Evolutionary conservation across 2,797 vertebrate species (phyloP).

Genomic region (Poecilia velifera): DNA sequence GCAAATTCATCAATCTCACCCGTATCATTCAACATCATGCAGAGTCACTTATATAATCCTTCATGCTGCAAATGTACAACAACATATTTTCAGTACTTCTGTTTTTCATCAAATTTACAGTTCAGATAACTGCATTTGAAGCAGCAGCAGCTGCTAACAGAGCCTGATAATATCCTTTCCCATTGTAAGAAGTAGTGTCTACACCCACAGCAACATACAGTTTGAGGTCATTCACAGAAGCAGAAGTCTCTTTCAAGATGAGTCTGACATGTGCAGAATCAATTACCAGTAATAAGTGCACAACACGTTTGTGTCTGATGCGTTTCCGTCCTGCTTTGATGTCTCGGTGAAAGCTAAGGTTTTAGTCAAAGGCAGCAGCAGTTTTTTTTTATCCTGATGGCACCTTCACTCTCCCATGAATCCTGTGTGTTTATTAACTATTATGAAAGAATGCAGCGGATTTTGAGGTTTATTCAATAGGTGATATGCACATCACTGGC

Average conservation of each 20-base stretch:
- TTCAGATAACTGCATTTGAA: conserved; percentile 1
- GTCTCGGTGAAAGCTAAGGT: not conserved
- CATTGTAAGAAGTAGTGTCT: not conserved
- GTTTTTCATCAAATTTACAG: not conserved
- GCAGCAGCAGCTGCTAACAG: not conserved
- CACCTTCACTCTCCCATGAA: not conserved
- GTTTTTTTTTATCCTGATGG: not conserved
- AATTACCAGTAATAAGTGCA: not conserved
- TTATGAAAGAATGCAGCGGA: not conserved
- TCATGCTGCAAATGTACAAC: not conserved
- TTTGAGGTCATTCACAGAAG: not conserved
- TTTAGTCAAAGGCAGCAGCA: not conserved
- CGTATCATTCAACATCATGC: not conserved
- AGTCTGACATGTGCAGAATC: conserved; percentile 7
- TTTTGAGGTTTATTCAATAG: not conserved
- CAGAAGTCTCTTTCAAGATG: not conserved
- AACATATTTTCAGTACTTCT: not conserved
- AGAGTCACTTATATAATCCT: not conserved
- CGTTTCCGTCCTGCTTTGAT: not conserved
- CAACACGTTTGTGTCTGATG: not conserved
- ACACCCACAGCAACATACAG: not conserved
- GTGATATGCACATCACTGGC: not conserved
- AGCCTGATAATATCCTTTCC: not conserved
- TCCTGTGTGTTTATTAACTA: not conserved
- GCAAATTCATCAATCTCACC: not conserved